phyloP scores from a whole-genome alignment of 2,888 invertebrate species.

The Pseudococcus longispinus region DNA sequence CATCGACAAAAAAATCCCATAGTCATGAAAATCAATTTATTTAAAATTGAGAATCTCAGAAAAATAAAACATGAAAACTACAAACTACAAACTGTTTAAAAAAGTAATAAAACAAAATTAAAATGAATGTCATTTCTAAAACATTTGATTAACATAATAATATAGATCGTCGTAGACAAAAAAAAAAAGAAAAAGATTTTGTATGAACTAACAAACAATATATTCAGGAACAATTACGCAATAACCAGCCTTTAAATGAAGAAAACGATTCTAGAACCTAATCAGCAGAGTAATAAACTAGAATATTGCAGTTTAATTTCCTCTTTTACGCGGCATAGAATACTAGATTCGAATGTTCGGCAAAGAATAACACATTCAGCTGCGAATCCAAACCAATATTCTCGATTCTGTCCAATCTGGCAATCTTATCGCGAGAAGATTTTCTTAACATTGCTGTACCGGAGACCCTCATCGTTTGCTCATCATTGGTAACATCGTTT shows the following conservation, averaged over 20 bases:
- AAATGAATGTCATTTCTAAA: constrained; percentile 35
- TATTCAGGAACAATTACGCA: constrained; percentile 37
- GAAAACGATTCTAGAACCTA: constrained; percentile 9
- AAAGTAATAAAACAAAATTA: constrained; percentile 42
- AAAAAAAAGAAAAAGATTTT: neutral
- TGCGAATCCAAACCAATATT: constrained; percentile 76
- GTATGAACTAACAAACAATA: constrained; percentile 25
- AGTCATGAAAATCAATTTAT: constrained; percentile 42
- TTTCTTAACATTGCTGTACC: constrained; percentile 73
- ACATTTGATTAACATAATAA: neutral
- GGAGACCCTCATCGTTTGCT: constrained; percentile 73
- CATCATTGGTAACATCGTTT: constrained; percentile 66
- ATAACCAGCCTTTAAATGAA: constrained; percentile 14
- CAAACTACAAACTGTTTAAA: constrained; percentile 29
- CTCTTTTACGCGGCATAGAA: constrained; percentile 66
- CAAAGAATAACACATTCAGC: constrained; percentile 71
- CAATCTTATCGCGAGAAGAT: constrained; percentile 66
- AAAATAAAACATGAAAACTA: neutral
- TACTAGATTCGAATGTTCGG: constrained; percentile 71
- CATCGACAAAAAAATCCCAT: neutral
- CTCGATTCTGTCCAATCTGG: constrained; percentile 69
- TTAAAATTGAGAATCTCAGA: constrained; percentile 16
- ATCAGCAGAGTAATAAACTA: constrained; percentile 3
- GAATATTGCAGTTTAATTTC: constrained; percentile 3
- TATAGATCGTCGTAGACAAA: neutral